Percentiles rank a stretch among this genome's conserved stretches.
These are phyloP conservation scores for Montifringilla adamsi DNA, from an alignment of 2,113 vertebrate species.

Conservation along the genomic window DNA sequence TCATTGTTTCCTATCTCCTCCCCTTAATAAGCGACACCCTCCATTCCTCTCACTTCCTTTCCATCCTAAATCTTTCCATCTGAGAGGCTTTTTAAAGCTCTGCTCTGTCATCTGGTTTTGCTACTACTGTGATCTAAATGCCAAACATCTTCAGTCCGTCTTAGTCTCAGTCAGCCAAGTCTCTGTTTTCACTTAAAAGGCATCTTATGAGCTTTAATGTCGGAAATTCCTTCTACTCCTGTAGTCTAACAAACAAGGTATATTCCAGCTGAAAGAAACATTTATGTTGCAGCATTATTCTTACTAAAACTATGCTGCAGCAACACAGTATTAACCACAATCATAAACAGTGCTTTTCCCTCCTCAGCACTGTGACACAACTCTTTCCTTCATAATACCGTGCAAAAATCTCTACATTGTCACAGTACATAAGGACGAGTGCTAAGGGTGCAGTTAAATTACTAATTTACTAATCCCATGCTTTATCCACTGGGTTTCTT, in stretches of 20 bases:
- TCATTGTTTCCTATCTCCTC: slow-evolving; percentile 20
- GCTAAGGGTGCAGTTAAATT: not conserved
- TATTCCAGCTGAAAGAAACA: not conserved
- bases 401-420: not conserved
- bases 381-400: not conserved
- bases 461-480: not conserved
- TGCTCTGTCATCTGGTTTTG: slow-evolving; percentile 27
- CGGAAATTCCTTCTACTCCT: not conserved
- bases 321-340: not conserved
- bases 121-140: not conserved
- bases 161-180: not conserved
- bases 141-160: not conserved
- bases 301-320: not conserved
- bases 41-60: slow-evolving; percentile 26
- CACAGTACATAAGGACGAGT: not conserved
- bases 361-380: not conserved
- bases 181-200: not conserved
- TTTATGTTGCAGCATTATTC: not conserved
- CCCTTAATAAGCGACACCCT: not conserved
- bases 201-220: not conserved
- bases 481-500: not conserved
- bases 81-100: slow-evolving; percentile 9
- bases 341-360: not conserved
- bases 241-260: not conserved
- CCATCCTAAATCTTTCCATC: not conserved